These are phyloP conservation scores for Subacronicta megacephala DNA, from an alignment of 2,888 invertebrate genomes.

Conservation along the genomic window DNA sequence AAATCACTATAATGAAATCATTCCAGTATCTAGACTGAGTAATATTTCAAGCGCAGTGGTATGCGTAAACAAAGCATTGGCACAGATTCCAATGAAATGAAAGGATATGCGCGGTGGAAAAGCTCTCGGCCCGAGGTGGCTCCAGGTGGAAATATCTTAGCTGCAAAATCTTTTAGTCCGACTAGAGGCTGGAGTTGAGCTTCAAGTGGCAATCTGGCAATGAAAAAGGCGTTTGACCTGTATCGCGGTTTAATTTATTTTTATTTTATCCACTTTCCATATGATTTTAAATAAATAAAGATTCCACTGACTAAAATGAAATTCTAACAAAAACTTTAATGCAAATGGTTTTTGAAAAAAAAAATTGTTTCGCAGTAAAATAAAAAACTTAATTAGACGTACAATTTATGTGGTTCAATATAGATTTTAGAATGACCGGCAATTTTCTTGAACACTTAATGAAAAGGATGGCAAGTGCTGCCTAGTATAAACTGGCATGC, in stretches of 20 bases:
- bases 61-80: constrained; percentile 65
- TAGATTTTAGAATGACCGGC: too few species aligned
- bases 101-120: constrained; percentile 81
- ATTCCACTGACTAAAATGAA: too few species aligned
- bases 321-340: background rate
- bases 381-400: too few species aligned
- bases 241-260: background rate
- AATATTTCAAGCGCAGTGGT: constrained; percentile 59
- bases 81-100: constrained; percentile 85
- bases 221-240: constrained; percentile 23
- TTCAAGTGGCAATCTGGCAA: constrained; percentile 48
- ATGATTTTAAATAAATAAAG: background rate
- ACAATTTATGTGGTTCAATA: too few species aligned
- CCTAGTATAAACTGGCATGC: too few species aligned
- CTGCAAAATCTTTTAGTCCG: constrained; percentile 66
- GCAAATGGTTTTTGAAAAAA: background rate
- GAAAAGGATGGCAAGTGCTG: too few species aligned
- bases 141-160: constrained; percentile 71
- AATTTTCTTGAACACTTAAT: too few species aligned
- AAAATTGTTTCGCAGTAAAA: too few species aligned
- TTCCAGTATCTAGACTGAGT: constrained; percentile 46
- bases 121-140: constrained; percentile 71
- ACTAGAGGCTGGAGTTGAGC: constrained; percentile 38
- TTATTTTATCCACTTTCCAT: background rate
- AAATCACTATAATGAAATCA: constrained; percentile 13